Percentiles rank a stretch among this genome's conserved stretches.
Evolutionary conservation across 2,888 invertebrate species (phyloP).

Genomic region (Tyria jacobaeae): DNA sequence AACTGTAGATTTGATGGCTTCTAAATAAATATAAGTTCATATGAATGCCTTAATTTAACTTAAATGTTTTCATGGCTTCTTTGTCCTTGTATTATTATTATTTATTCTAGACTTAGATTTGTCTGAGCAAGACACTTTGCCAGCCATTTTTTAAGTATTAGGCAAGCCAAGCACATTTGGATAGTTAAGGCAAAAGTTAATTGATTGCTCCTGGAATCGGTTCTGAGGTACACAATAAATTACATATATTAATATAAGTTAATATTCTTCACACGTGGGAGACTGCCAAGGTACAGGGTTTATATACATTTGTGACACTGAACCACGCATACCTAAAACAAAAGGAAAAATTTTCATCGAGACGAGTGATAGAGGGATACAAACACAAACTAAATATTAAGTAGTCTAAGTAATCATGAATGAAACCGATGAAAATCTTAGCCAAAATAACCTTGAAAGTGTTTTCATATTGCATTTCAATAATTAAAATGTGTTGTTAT

Average conservation of each 20-base stretch:
- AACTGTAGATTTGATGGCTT: too few relatives aligned
- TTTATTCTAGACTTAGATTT: too few relatives aligned
- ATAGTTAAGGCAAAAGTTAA: not conserved
- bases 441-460: too few relatives aligned
- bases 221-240: not conserved
- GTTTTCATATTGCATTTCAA: too few relatives aligned
- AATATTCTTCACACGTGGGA: conserved; percentile 58
- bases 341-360: not conserved
- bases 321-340: conserved; percentile 87
- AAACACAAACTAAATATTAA: too few relatives aligned
- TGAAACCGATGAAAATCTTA: too few relatives aligned
- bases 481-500: too few relatives aligned
- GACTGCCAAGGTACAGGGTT: conserved; percentile 89
- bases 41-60: too few relatives aligned
- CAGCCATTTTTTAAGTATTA: not conserved
- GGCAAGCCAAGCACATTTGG: not conserved
- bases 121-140: not conserved
- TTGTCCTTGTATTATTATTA: not conserved
- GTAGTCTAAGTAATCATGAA: too few relatives aligned
- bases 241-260: conserved; percentile 8
- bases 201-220: not conserved
- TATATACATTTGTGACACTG: conserved; percentile 88
- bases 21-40: too few relatives aligned
- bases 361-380: not conserved
- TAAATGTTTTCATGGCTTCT: too few relatives aligned